Percentiles rank a stretch among this genome's conserved stretches.
phyloP scores from a whole-genome alignment of 2,888 invertebrate genomes.

The Bembecia ichneumoniformis region DNA sequence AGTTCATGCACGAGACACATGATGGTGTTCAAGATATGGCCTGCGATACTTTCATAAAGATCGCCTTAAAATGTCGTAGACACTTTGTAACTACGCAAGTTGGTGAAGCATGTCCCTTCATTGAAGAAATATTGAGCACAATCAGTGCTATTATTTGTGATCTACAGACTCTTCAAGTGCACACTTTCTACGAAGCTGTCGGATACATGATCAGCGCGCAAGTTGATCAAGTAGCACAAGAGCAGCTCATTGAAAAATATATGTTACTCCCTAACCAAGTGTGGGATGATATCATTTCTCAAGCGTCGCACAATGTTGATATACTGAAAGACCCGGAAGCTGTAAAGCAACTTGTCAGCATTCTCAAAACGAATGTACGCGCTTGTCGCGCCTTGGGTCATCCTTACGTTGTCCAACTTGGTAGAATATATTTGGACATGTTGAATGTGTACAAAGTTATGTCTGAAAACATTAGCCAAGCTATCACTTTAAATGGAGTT shows the following conservation, averaged over 20 bases:
- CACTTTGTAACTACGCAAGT: constrained; percentile 98
- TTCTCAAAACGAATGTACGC: constrained; percentile 98
- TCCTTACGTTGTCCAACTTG: constrained; percentile 94
- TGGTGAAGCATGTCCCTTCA: constrained; percentile 97
- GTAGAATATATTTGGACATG: constrained; percentile 98
- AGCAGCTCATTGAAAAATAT: constrained; percentile 95
- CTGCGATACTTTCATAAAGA: constrained; percentile 99
- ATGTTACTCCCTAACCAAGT: constrained; percentile 98
- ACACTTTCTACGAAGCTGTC: constrained; percentile 99
- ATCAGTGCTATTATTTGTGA: constrained; percentile 99
- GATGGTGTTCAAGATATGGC: constrained; percentile 99
- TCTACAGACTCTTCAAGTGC: constrained; percentile 97
- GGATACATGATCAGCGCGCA: constrained; percentile 99
- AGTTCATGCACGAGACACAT: constrained; percentile 99
- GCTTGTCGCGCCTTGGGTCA: constrained; percentile 99
- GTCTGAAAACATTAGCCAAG: constrained; percentile 94
- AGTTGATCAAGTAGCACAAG: constrained; percentile 90
- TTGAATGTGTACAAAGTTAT: constrained; percentile 98
- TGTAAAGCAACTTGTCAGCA: constrained; percentile 96
- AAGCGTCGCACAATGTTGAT: constrained; percentile 97
- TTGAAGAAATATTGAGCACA: constrained; percentile 96
- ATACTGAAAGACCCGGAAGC: constrained; percentile 96
- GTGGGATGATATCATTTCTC: constrained; percentile 98
- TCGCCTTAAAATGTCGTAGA: constrained; percentile 96
- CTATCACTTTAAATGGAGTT: constrained; percentile 95